phyloP scores from a whole-genome alignment of 53 echinoderm and acorn worm genomes.

The Astropecten irregularis region DNA sequence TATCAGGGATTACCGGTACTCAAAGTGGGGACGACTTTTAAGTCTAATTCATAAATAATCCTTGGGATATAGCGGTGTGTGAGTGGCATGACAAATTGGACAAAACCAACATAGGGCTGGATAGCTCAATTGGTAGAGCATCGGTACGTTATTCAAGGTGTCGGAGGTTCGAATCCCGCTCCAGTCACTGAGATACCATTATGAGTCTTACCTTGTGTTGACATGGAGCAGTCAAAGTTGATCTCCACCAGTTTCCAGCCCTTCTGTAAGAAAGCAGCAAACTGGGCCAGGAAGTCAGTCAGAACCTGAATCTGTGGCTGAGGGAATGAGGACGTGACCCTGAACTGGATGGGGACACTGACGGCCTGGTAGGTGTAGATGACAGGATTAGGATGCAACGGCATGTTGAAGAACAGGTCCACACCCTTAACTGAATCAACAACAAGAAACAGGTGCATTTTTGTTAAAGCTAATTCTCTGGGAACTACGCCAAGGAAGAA shows the following conservation, averaged over 20 bases:
- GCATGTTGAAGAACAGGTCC: conserved; percentile 88
- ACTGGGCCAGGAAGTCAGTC: conserved; percentile 70
- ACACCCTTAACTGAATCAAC: conserved; percentile 74
- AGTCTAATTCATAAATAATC: no score
- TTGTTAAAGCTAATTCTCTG: neutral
- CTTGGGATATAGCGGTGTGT: no score
- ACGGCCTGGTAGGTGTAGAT: conserved; percentile 85
- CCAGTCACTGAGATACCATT: no score
- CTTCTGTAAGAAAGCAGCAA: conserved; percentile 66
- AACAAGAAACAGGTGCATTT: neutral
- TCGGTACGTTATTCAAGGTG: no score
- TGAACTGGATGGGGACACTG: conserved; percentile 69
- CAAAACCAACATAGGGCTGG: no score
- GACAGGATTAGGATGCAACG: conserved; percentile 70
- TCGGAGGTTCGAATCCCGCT: no score
- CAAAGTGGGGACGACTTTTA: no score
- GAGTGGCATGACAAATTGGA: no score
- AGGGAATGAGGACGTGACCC: conserved; percentile 36
- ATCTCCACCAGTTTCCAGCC: conserved; percentile 98
- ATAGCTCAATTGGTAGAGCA: no score
- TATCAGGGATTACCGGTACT: no score
- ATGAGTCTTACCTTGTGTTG: conserved; percentile 68
- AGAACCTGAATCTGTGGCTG: conserved; percentile 6
- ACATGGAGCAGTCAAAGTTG: conserved; percentile 69
- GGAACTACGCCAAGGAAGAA: neutral